Conservation (phyloP, 2,888 invertebrate species). For the Mesoligia furuncula region DNA sequence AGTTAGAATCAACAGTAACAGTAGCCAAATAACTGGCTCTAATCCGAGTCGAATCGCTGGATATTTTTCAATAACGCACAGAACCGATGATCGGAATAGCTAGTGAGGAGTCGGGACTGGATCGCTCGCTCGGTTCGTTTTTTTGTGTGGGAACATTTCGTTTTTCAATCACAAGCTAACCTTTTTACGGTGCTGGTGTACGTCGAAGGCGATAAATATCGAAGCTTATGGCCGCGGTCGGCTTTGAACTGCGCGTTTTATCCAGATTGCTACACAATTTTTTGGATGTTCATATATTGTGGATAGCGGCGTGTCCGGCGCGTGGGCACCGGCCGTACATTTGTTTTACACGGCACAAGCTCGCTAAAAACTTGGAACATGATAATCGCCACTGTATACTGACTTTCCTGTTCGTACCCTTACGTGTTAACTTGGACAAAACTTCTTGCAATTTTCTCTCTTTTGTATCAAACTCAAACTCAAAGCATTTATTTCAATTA, state of each 20-base stretch:
- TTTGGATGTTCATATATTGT: conserved; percentile 67
- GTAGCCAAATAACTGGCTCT: conserved; percentile 85
- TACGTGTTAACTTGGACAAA: not conserved
- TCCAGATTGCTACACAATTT: conserved; percentile 77
- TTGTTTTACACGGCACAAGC: conserved; percentile 54
- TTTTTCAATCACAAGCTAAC: conserved; percentile 86
- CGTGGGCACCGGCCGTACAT: conserved; percentile 60
- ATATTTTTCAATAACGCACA: conserved; percentile 85
- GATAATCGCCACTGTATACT: conserved; percentile 42
- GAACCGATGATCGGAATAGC: conserved; percentile 69
- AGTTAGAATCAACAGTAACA: conserved; percentile 85
- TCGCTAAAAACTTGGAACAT: conserved; percentile 61
- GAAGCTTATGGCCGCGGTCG: conserved; percentile 86
- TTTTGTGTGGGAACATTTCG: conserved; percentile 85
- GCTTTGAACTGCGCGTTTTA: conserved; percentile 83
- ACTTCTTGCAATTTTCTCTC: not conserved
- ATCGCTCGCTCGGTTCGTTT: conserved; percentile 61
- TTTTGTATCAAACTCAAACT: too few relatives aligned
- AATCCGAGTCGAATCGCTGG: conserved; percentile 87
- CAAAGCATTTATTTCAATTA: too few relatives aligned
- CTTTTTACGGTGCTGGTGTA: conserved; percentile 83
- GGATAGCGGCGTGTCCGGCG: conserved; percentile 50
- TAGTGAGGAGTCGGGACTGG: conserved; percentile 64
- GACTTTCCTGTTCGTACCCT: not conserved
- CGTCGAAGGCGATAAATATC: conserved; percentile 85